Evolutionary conservation across 2,797 vertebrate genomes (phyloP).

Genomic region (Lerista edwardsae): DNA sequence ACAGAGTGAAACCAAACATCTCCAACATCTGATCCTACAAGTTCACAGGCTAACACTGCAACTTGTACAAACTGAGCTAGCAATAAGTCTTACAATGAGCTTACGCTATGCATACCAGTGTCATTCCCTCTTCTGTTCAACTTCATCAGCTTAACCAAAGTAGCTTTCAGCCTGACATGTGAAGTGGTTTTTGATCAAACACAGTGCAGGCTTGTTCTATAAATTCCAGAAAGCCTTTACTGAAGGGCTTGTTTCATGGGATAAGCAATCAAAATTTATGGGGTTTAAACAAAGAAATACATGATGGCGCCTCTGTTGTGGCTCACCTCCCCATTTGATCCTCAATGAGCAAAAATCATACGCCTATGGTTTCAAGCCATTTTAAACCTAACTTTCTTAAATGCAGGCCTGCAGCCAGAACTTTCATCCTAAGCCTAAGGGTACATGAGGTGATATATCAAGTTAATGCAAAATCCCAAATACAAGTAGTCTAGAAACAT

Average conservation of each 20-base stretch:
- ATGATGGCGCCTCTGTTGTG: neutral
- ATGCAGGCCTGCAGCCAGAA: neutral
- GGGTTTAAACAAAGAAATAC: conserved; percentile 17
- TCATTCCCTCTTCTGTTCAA: conserved; percentile 10
- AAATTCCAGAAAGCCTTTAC: conserved; percentile 38
- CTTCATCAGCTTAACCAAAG: conserved; percentile 21
- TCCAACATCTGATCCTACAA: conserved; percentile 6
- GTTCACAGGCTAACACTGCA: conserved; percentile 4
- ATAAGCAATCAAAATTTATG: neutral
- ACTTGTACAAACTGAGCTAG: conserved; percentile 21
- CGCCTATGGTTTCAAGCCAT: neutral
- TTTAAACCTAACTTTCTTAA: conserved; percentile 13
- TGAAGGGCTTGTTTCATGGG: conserved; percentile 5
- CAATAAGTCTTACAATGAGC: conserved; percentile 19
- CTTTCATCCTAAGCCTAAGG: neutral
- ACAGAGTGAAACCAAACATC: neutral
- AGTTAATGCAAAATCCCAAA: neutral
- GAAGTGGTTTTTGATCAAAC: conserved; percentile 40
- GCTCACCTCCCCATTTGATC: neutral
- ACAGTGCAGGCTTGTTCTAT: neutral
- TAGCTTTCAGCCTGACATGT: conserved; percentile 31
- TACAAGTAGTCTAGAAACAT: neutral
- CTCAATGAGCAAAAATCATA: neutral
- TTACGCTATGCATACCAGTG: conserved; percentile 3
- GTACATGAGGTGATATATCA: neutral